Conservation (phyloP, 2,888 invertebrate species). For the Nymphalis c-album region DNA sequence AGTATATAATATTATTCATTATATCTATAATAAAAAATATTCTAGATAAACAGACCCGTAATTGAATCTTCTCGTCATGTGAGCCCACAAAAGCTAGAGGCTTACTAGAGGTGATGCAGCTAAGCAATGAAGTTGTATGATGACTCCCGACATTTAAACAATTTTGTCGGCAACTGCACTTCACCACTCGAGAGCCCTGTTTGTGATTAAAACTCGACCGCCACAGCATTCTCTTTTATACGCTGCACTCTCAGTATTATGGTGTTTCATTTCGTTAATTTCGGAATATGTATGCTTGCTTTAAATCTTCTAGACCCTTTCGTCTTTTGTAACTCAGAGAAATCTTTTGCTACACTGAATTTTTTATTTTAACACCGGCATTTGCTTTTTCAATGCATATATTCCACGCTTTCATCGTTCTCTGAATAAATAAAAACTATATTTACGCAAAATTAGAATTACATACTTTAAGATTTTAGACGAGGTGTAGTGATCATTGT, state of each 20-base stretch:
- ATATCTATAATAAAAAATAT: too few relatives aligned
- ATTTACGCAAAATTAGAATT: too few relatives aligned
- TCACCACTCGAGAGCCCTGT: constrained; percentile 58
- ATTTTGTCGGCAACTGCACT: constrained; percentile 59
- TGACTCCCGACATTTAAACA: constrained; percentile 58
- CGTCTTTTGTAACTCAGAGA: neutral
- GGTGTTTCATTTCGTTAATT: constrained; percentile 37
- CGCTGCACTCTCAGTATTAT: constrained; percentile 46
- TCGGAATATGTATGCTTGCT: constrained; percentile 30
- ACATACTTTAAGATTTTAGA: too few relatives aligned
- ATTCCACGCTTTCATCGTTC: neutral
- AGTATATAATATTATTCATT: too few relatives aligned
- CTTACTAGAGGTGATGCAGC: constrained; percentile 12
- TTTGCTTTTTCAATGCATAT: neutral
- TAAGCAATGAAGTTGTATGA: constrained; percentile 40
- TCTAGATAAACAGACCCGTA: neutral
- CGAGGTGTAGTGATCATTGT: too few relatives aligned
- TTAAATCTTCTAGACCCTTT: constrained; percentile 22
- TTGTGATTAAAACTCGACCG: constrained; percentile 66
- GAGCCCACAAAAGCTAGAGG: constrained; percentile 13
- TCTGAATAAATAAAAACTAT: neutral
- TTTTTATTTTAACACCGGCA: neutral
- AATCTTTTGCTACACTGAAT: constrained; percentile 7
- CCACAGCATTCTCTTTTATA: constrained; percentile 53
- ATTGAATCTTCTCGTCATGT: neutral